Evolutionary conservation across 53 echinoderm and acorn worm species (phyloP), one percentile per base, ranked within the genome.

Genomic region (Antedon mediterranea): DNA sequence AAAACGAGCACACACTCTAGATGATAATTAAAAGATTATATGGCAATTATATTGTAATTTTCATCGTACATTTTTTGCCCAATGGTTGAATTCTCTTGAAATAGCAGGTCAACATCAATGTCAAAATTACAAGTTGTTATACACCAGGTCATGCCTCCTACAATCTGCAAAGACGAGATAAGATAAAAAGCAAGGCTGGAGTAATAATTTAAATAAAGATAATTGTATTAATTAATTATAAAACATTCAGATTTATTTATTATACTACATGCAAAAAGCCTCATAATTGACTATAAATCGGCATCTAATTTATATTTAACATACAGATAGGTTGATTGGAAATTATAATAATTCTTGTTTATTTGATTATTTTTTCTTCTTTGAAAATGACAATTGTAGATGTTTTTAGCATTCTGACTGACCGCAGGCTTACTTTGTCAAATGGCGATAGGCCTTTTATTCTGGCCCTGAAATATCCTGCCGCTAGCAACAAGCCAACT

Each of bases 101-200:
- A 97, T 76, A 97, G 92, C 33, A 97, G 79, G 72, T 97, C 97
- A 4, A 97, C 97, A 82, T 97, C 97, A 32, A 97, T 89, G 79
- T 97, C 97, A 87, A 97, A 92, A 77, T 97, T 97, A 75, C 97
- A 97, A 15, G 97, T 97, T 32, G 97, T 97, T 43, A 97, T 97
- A 72, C 97, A 97, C 92, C 97, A 92, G 14, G 92, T 92, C 92
- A 92, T 97, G 9, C 97, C 97, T 26, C 97, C 97, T 28, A 97
- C 97, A 81, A 97, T 92, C 97, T 97, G 32, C 9, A 76, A 34
- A 31, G 23, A 74, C 29, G 30, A 20, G 9, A 74, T n/a, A 76
- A 57, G 57, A 57, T 37, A 37, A n/a, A n/a, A n/a, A 6, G 4
- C 37, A 37, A 6, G 4, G 11, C 11, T 37, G 37, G 11, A 6